Conservation (phyloP, 2,113 vertebrate genomes). For the Tringa solitaria region DNA sequence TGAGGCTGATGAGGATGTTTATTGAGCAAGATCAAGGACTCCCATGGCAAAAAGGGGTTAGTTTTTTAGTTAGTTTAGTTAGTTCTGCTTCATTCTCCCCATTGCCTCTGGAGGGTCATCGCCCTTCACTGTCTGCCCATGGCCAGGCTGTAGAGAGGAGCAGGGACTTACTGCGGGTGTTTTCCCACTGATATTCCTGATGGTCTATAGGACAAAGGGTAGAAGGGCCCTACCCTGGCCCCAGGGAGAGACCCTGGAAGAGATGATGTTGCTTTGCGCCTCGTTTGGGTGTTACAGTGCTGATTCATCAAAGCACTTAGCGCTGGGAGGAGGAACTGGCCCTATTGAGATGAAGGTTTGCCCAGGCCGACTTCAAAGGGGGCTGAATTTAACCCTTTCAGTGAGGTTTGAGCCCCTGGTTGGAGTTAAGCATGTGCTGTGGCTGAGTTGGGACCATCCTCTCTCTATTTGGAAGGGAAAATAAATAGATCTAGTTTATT, state of each 20-base stretch:
- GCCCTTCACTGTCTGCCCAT: accelerated
- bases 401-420: background rate
- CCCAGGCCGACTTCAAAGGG: background rate
- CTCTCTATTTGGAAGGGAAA: background rate
- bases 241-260: background rate
- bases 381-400: constrained; percentile 2
- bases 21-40: background rate
- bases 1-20: background rate
- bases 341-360: background rate
- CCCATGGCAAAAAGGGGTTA: background rate
- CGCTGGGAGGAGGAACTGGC: background rate
- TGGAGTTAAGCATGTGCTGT: background rate
- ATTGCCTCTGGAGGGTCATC: background rate
- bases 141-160: background rate
- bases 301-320: background rate
- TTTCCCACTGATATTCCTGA: background rate
- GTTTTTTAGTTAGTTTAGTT: too few species aligned
- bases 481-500: background rate
- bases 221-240: background rate
- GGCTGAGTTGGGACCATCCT: background rate
- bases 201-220: background rate
- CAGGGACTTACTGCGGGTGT: accelerated
- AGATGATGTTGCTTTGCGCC: background rate
- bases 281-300: background rate
- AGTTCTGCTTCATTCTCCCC: background rate